Evolutionary conservation across 2,888 invertebrate genomes (phyloP).

Genomic region (Pollenia amentaria): DNA sequence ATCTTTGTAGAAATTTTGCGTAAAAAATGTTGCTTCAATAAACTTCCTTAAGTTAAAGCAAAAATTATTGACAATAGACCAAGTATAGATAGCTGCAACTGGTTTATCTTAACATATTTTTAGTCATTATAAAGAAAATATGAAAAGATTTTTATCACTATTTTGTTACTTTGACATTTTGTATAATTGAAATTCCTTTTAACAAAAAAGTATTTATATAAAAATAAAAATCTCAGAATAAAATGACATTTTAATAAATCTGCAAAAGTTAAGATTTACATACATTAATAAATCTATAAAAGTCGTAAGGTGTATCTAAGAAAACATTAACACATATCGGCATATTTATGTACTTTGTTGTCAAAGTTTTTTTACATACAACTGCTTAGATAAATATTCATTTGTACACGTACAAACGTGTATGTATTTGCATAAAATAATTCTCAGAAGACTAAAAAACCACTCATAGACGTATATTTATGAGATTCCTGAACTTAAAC

Average conservation of each 20-base stretch:
- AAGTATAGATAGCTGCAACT: background rate
- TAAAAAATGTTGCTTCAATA: no score
- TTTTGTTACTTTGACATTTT: conserved; percentile 66
- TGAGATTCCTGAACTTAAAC: conserved; percentile 1
- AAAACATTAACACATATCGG: background rate
- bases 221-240: conserved; percentile 16
- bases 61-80: conserved; percentile 11
- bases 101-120: conserved; percentile 32
- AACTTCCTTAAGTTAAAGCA: background rate
- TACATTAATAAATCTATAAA: background rate
- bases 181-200: conserved; percentile 63
- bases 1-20: no score
- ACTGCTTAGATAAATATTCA: background rate
- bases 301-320: background rate
- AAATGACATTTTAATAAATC: conserved; percentile 44
- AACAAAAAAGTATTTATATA: background rate
- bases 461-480: conserved; percentile 28
- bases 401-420: background rate
- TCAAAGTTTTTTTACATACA: background rate
- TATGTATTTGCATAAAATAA: conserved; percentile 5
- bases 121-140: conserved; percentile 36
- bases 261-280: conserved; percentile 40
- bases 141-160: conserved; percentile 55
- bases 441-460: conserved; percentile 39
- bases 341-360: background rate